A percentile compares a stretch with the other conserved stretches of the same genome.
These are phyloP conservation scores for Apus apus DNA, from an alignment of 2,113 vertebrate species.

Conservation along the genomic window DNA sequence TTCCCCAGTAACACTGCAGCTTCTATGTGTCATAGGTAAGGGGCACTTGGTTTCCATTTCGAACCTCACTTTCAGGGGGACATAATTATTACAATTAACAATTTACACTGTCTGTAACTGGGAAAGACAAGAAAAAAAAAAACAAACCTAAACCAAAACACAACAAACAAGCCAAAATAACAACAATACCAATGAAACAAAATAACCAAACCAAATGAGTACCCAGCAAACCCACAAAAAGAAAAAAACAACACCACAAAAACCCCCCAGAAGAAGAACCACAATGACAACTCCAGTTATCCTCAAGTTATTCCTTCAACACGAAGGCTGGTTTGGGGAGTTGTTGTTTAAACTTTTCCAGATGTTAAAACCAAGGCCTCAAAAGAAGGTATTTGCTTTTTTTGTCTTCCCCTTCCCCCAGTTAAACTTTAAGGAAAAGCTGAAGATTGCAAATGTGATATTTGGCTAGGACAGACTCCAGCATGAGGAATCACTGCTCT, in stretches of 20 bases:
- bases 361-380: background rate
- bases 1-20: background rate
- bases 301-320: background rate
- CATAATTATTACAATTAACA: background rate
- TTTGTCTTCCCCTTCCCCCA: background rate
- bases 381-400: background rate
- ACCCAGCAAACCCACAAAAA: background rate
- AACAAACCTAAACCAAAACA: background rate
- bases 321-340: background rate
- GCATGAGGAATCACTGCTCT: conserved; percentile 31
- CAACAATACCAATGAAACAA: background rate
- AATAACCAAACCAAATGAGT: too few relatives aligned
- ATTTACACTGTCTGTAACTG: background rate
- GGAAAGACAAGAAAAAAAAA: background rate
- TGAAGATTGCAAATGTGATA: conserved; percentile 68
- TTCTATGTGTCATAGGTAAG: background rate
- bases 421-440: conserved; percentile 54
- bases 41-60: background rate
- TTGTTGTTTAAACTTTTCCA: background rate
- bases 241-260: background rate
- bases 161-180: background rate
- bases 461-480: conserved; percentile 54
- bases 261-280: background rate
- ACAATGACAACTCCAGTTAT: background rate
- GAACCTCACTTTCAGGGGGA: background rate